Evolutionary conservation across 2,888 invertebrate species (phyloP).

Genomic region (Synergus japonicus): DNA sequence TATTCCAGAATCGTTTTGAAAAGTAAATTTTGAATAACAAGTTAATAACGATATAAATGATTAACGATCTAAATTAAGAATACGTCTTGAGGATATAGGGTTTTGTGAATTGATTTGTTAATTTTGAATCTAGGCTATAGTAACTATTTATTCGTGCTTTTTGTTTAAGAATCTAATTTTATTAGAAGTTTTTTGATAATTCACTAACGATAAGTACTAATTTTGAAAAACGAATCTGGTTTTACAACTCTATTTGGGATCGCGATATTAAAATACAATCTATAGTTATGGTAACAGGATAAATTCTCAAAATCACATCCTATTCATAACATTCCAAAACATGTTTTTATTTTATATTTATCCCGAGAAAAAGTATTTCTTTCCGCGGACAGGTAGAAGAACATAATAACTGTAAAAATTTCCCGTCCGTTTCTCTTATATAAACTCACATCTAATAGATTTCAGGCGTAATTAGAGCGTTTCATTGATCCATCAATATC

Average conservation of each 20-base stretch:
- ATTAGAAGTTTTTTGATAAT: neutral
- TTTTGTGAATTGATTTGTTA: neutral
- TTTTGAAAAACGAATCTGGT: constrained; percentile 20
- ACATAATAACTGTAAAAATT: neutral
- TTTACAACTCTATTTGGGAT: neutral
- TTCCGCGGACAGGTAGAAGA: neutral
- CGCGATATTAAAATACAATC: neutral
- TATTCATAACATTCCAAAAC: constrained; percentile 31
- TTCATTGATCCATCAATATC: constrained; percentile 14
- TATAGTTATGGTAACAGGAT: neutral
- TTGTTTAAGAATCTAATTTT: constrained; percentile 7
- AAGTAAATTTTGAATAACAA: neutral
- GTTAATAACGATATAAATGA: neutral
- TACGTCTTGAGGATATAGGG: neutral
- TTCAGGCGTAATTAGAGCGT: constrained; percentile 11
- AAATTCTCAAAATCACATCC: neutral
- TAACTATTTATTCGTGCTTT: neutral
- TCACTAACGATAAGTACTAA: neutral
- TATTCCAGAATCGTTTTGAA: constrained; percentile 11
- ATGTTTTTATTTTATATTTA: constrained; percentile 6
- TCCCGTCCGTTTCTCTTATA: neutral
- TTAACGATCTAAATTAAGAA: neutral
- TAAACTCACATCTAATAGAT: constrained; percentile 4
- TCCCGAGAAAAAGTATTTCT: neutral
- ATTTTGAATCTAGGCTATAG: neutral